A percentile compares a stretch with the other conserved stretches of the same genome.
Evolutionary conservation across 1,140 invertebrate species (phyloP).

Genomic region (Polypedilum pembai): DNA sequence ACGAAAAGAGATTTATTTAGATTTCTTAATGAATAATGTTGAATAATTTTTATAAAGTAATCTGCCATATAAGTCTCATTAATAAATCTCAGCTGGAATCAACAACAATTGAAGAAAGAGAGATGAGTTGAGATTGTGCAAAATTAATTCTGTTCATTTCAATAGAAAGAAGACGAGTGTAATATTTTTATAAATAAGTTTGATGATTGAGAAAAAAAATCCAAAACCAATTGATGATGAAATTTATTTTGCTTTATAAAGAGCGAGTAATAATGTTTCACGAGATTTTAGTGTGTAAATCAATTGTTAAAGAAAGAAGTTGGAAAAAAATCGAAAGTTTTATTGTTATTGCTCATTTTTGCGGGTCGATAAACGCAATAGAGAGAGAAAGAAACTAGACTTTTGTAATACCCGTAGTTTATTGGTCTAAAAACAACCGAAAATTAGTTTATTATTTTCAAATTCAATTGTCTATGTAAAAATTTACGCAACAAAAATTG

Average conservation of each 20-base stretch:
- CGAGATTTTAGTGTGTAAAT: neutral
- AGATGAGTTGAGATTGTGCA: too few species aligned
- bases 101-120: too few species aligned
- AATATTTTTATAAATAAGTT: neutral
- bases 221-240: neutral
- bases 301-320: neutral
- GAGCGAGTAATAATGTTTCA: neutral
- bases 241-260: neutral
- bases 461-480: neutral
- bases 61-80: too few species aligned
- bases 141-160: too few species aligned
- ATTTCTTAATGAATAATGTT: too few species aligned
- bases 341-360: neutral
- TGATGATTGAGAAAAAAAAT: neutral
- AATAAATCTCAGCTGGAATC: too few species aligned
- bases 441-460: neutral
- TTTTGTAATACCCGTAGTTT: too few species aligned
- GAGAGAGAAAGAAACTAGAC: too few species aligned
- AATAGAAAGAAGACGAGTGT: too few species aligned
- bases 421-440: neutral
- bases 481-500: neutral
- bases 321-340: neutral
- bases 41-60: too few species aligned
- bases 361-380: conserved; percentile 6
- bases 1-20: too few species aligned